Evolutionary conservation across 2,888 invertebrate species (phyloP).

Genomic region (Synergus umbraculus): DNA sequence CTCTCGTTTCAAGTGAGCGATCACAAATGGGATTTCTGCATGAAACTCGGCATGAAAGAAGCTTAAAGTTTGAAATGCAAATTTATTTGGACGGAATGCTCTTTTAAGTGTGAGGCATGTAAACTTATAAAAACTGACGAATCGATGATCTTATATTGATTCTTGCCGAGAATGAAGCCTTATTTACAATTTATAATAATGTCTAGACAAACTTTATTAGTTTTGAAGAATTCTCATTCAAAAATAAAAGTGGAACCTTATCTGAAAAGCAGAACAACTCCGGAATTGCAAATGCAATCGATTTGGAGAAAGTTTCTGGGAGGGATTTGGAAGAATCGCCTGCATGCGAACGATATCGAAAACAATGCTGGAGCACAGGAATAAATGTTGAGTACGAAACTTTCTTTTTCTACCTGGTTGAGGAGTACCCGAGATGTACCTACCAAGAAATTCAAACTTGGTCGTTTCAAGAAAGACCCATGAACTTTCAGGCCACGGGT

Average conservation of each 20-base stretch:
- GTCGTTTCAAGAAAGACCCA: background rate
- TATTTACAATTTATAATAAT: background rate
- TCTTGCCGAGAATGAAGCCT: background rate
- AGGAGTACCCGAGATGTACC: background rate
- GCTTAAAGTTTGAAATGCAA: background rate
- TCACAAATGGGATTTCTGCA: background rate
- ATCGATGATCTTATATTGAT: background rate
- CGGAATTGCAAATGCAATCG: background rate
- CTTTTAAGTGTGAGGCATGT: background rate
- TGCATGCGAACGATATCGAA: background rate
- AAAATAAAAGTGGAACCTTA: background rate
- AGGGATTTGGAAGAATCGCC: background rate
- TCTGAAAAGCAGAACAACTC: background rate
- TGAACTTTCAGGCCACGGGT: background rate
- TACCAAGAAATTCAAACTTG: background rate
- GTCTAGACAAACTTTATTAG: background rate
- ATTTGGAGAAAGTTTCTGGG: slow-evolving; percentile 4
- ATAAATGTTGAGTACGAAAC: slow-evolving; percentile 28
- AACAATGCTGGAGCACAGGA: slow-evolving; percentile 6
- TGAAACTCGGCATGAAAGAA: background rate
- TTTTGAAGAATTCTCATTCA: background rate
- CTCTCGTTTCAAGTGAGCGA: background rate
- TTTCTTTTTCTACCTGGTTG: slow-evolving; percentile 61
- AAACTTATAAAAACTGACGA: background rate
- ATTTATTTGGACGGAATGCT: background rate